Evolutionary conservation across 2,888 invertebrate genomes (phyloP), one percentile per base, ranked within the genome.

Genomic region (Spialia ferax): DNA sequence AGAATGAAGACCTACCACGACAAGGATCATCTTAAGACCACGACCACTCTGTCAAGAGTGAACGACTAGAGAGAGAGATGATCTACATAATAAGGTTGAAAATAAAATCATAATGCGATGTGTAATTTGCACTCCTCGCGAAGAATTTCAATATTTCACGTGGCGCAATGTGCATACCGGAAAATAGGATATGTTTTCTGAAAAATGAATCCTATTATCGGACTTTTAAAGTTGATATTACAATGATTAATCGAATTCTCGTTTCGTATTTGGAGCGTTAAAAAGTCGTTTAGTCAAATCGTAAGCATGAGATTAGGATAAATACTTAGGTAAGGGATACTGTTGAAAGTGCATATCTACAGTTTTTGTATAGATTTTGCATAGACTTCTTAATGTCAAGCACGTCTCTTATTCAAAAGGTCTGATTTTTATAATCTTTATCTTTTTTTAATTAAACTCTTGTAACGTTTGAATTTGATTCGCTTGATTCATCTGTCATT

Each of bases 31-130:
- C n/a, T n/a, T n/a, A n/a, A n/a, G n/a, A n/a, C n/a, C n/a, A n/a
- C n/a, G n/a, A n/a, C n/a, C n/a, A n/a, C n/a, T n/a, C n/a, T n/a
- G n/a, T n/a, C n/a, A n/a, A n/a, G n/a, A n/a, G n/a, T n/a, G n/a
- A n/a, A n/a, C n/a, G n/a, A n/a, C n/a, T n/a, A n/a, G n/a, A n/a
- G n/a, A n/a, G n/a, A n/a, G n/a, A n/a, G n/a, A 52, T 52, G 4
- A 7, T 10, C 18, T 8, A 29, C 10, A n/a, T 2, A 55, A 32
- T 55, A 55, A 18, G 32, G 55, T 32, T 11, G 0, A 29, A 55
- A 80, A 73, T 74, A 70, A 76, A 50, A 73, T 22, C 18, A 45
- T 55, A 55, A 55, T 38, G 23, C 32, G 35, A 35, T 56, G 0
- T 56, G 35, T 56, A 56, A 32, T 56, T 56, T 56, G 35, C 56